phyloP scores from a whole-genome alignment of 2,113 vertebrate genomes.

The Vidua macroura region DNA sequence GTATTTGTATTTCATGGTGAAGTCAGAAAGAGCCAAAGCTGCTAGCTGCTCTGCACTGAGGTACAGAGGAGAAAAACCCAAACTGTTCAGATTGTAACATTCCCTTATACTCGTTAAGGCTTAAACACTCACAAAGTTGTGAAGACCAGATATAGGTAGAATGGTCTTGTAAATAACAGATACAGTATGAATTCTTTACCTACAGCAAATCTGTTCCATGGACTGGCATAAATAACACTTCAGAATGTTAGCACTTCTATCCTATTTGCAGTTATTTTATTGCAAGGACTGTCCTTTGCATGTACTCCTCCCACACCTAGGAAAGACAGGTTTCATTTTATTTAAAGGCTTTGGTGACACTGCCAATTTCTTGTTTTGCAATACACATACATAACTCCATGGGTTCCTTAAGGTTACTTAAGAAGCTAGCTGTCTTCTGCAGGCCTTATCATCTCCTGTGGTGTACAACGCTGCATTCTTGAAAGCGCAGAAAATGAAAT shows the following conservation, averaged over 20 bases:
- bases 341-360: neutral
- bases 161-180: neutral
- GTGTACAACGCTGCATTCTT: neutral
- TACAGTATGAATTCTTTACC: neutral
- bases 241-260: neutral
- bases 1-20: neutral
- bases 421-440: neutral
- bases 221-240: neutral
- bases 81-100: neutral
- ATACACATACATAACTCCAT: fast-evolving
- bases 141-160: neutral
- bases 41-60: neutral
- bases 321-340: neutral
- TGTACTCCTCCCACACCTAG: neutral
- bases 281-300: neutral
- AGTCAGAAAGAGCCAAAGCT: neutral
- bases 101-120: neutral
- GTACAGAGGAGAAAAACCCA: neutral
- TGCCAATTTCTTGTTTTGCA: neutral
- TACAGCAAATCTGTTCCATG: neutral
- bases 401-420: neutral
- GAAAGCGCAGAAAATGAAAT: neutral
- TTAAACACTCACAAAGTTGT: neutral
- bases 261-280: neutral
- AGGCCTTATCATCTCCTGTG: neutral